A percentile compares a stretch with the other conserved stretches of the same genome.
These are phyloP conservation scores for Triops cancriformis DNA, from an alignment of 1,140 invertebrate genomes.

Conservation along the genomic window DNA sequence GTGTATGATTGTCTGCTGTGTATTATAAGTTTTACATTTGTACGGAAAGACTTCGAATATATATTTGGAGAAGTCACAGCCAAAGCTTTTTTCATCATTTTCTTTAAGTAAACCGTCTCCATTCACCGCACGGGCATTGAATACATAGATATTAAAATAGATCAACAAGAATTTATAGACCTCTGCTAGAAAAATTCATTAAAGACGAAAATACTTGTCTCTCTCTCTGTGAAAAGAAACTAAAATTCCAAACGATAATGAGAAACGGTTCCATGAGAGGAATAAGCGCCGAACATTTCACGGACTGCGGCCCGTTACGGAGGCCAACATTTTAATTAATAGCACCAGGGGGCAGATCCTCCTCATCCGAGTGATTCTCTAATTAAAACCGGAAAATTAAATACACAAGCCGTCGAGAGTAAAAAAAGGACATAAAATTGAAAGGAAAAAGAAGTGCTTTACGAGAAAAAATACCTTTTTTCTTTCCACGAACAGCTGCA, in stretches of 20 bases:
- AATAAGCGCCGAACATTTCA: background rate
- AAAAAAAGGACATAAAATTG: constrained; percentile 12
- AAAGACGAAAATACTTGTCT: background rate
- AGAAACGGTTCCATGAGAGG: background rate
- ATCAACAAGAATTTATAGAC: background rate
- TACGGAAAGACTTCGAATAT: background rate
- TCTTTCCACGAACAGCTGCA: constrained; percentile 8
- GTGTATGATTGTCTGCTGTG: constrained; percentile 5
- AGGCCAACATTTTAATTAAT: background rate
- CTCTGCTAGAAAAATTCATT: background rate
- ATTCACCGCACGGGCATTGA: background rate
- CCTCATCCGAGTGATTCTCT: constrained; percentile 2
- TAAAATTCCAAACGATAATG: background rate
- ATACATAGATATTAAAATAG: background rate
- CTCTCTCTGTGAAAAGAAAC: background rate
- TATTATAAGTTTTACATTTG: background rate
- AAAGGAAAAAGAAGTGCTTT: constrained; percentile 15
- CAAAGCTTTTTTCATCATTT: background rate
- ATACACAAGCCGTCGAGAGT: background rate
- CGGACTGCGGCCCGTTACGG: background rate
- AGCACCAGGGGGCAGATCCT: background rate
- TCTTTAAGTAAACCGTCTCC: background rate
- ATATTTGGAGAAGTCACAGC: background rate
- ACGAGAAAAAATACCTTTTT: background rate
- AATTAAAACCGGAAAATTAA: background rate